Evolutionary conservation across 2,888 invertebrate species (phyloP).

Genomic region (Silvanus unidentatus): DNA sequence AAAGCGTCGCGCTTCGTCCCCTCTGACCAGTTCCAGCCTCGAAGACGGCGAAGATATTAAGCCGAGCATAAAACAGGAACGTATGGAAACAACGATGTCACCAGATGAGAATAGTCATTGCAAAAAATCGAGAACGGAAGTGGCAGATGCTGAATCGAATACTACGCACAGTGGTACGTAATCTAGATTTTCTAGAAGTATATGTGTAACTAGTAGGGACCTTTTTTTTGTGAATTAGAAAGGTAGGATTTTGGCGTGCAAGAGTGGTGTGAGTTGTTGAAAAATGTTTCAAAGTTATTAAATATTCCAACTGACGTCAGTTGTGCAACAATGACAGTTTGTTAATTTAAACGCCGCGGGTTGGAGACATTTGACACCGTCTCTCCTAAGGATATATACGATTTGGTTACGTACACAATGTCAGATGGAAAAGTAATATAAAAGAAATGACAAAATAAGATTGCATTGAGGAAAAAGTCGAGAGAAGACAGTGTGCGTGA

Average conservation of each 20-base stretch:
- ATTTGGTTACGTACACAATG: background rate
- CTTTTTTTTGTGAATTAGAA: no score
- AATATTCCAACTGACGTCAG: constrained; percentile 31
- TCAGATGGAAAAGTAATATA: background rate
- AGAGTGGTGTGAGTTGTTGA: constrained; percentile 1
- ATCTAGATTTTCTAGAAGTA: background rate
- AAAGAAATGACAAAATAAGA: no score
- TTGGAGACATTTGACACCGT: constrained; percentile 27
- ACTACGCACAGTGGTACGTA: constrained; percentile 85
- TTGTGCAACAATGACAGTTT: constrained; percentile 33
- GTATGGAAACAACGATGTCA: constrained; percentile 60
- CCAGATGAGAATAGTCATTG: constrained; percentile 59
- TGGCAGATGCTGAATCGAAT: constrained; percentile 84
- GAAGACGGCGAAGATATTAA: constrained; percentile 47
- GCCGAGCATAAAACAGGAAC: constrained; percentile 59
- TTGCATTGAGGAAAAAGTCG: no score
- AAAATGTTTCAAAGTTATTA: constrained; percentile 25
- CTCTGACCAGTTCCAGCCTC: constrained; percentile 42
- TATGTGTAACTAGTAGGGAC: background rate
- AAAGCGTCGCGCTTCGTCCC: constrained; percentile 54
- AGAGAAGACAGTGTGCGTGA: no score
- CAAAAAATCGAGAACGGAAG: constrained; percentile 67
- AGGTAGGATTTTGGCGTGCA: background rate
- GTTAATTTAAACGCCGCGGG: constrained; percentile 26
- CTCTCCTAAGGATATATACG: constrained; percentile 1